These are phyloP conservation scores for Microtus oregoni DNA, from an alignment of 2,113 vertebrate genomes.

Conservation along the genomic window DNA sequence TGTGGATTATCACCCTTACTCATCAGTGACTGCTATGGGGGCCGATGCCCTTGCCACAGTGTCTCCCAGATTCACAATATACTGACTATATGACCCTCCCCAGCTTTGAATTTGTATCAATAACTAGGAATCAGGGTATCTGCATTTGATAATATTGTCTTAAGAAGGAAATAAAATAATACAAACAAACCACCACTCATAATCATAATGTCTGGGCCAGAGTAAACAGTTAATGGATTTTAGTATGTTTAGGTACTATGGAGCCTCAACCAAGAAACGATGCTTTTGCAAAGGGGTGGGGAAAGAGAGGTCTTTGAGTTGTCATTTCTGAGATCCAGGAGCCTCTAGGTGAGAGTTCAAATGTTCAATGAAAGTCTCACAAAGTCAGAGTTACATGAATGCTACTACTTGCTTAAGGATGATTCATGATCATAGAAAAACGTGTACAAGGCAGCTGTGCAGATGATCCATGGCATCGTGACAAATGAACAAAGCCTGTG, in stretches of 20 bases:
- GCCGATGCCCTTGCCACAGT: background rate
- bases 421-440: background rate
- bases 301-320: background rate
- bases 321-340: background rate
- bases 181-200: background rate
- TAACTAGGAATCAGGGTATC: background rate
- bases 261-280: background rate
- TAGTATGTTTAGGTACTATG: background rate
- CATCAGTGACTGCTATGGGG: background rate
- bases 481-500: background rate
- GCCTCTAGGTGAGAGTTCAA: background rate
- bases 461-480: background rate
- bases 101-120: background rate
- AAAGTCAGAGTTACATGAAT: background rate
- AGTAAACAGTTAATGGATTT: background rate
- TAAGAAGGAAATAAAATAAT: background rate
- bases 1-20: background rate
- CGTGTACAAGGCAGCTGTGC: background rate
- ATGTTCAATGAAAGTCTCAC: conserved; percentile 27
- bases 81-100: background rate
- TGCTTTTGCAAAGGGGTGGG: background rate
- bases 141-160: background rate
- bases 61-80: background rate
- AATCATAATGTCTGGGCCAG: background rate
- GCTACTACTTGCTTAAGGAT: background rate